Evolutionary conservation across 2,888 invertebrate genomes (phyloP).

Genomic region (Parnassius smintheus): DNA sequence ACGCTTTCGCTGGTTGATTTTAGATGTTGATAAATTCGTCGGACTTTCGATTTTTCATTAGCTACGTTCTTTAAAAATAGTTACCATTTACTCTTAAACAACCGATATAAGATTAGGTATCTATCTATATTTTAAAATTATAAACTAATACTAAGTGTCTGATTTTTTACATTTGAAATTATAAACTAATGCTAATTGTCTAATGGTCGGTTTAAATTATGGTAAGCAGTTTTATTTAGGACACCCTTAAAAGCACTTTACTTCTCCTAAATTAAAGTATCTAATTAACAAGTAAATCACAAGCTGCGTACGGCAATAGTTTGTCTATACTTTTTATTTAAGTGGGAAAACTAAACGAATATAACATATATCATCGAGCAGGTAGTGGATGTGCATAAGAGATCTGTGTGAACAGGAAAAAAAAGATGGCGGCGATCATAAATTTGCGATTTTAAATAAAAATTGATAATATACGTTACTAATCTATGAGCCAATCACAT

Average conservation of each 20-base stretch:
- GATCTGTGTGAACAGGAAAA: constrained; percentile 31
- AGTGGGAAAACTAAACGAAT: constrained; percentile 7
- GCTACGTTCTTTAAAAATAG: neutral
- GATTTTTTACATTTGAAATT: too few relatives aligned
- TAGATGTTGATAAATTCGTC: constrained; percentile 39
- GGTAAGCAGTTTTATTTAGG: too few relatives aligned
- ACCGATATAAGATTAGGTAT: too few relatives aligned
- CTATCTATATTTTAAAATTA: too few relatives aligned
- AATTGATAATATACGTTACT: constrained; percentile 55
- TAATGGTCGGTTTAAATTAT: too few relatives aligned
- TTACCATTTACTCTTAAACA: too few relatives aligned
- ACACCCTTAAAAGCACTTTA: too few relatives aligned
- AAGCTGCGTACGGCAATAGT: neutral
- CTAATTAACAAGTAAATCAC: too few relatives aligned
- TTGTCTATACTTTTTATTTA: neutral
- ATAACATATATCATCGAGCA: constrained; percentile 34
- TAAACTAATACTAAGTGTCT: too few relatives aligned
- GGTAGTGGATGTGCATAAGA: constrained; percentile 28
- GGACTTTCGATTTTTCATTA: constrained; percentile 9
- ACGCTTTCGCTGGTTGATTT: constrained; percentile 68
- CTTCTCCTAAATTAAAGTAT: too few relatives aligned
- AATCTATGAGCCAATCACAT: constrained; percentile 69
- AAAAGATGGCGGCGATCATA: constrained; percentile 60
- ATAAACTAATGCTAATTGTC: too few relatives aligned
- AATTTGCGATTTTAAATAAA: constrained; percentile 67